phyloP scores from a whole-genome alignment of 2,797 vertebrate species.

The Gambusia yucatana region DNA sequence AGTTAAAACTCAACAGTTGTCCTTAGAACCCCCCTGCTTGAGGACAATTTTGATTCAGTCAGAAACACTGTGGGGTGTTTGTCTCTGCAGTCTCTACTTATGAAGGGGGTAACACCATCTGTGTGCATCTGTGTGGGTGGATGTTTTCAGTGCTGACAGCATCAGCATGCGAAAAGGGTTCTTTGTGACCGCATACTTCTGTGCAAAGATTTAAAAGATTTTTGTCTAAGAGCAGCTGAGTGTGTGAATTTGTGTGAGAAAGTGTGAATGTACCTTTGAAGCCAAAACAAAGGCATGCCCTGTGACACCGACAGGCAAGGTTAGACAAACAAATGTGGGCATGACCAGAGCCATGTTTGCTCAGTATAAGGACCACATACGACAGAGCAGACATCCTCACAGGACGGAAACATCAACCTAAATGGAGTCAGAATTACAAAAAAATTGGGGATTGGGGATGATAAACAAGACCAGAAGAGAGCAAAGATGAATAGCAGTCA shows the following conservation, averaged over 20 bases:
- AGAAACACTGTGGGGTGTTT: slow-evolving; percentile 32
- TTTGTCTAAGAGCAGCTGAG: slow-evolving; percentile 22
- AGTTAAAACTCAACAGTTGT: slow-evolving; percentile 27
- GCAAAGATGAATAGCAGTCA: slow-evolving; percentile 9
- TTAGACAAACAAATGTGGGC: slow-evolving; percentile 60
- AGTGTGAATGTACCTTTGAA: slow-evolving; percentile 46
- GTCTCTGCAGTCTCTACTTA: slow-evolving; percentile 23
- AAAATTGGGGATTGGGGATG: slow-evolving; percentile 24
- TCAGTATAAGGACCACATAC: slow-evolving; percentile 19
- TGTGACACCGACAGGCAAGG: slow-evolving; percentile 65
- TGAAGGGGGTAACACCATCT: slow-evolving; percentile 23
- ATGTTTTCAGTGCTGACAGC: slow-evolving; percentile 32
- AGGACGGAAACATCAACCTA: neutral
- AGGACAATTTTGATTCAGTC: slow-evolving; percentile 42
- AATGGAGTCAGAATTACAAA: slow-evolving; percentile 8
- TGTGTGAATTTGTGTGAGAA: slow-evolving; percentile 22
- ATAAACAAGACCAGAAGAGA: slow-evolving; percentile 16
- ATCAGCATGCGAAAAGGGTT: slow-evolving; percentile 23
- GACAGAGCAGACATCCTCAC: slow-evolving; percentile 19
- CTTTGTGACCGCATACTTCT: slow-evolving; percentile 18
- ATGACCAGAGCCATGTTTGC: slow-evolving; percentile 41
- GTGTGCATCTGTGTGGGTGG: slow-evolving; percentile 33
- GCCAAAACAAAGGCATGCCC: slow-evolving; percentile 56
- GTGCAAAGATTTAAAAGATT: slow-evolving; percentile 24
- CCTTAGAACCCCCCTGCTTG: slow-evolving; percentile 34